A percentile compares a stretch with the other conserved stretches of the same genome.
phyloP scores from a whole-genome alignment of 2,888 invertebrate species.

The Masnerella sp. region DNA sequence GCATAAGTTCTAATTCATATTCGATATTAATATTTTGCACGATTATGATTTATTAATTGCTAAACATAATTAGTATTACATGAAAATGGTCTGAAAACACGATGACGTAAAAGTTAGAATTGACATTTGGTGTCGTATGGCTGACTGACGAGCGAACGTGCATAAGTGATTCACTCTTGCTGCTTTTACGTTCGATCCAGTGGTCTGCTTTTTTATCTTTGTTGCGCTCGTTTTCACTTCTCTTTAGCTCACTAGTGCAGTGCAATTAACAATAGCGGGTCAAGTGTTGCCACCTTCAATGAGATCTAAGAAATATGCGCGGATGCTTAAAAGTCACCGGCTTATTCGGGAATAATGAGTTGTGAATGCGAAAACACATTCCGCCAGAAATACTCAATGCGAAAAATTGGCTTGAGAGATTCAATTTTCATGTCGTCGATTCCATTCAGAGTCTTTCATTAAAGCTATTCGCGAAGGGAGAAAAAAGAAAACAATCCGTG shows the following conservation, averaged over 20 bases:
- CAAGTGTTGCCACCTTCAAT: slow-evolving; percentile 61
- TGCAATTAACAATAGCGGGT: slow-evolving; percentile 62
- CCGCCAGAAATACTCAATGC: slow-evolving; percentile 30
- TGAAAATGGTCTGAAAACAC: too few relatives aligned
- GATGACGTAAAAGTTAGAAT: too few relatives aligned
- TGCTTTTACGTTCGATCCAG: slow-evolving; percentile 59
- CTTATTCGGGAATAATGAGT: slow-evolving; percentile 58
- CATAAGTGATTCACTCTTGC: slow-evolving; percentile 59
- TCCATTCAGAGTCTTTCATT: background rate
- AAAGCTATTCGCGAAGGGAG: too few relatives aligned
- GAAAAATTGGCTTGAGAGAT: slow-evolving; percentile 50
- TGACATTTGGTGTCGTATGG: too few relatives aligned
- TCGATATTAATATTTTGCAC: too few relatives aligned
- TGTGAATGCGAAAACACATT: slow-evolving; percentile 29
- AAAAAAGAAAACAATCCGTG: too few relatives aligned
- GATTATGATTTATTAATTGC: too few relatives aligned
- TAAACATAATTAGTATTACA: too few relatives aligned
- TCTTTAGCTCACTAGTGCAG: slow-evolving; percentile 52
- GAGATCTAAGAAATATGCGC: slow-evolving; percentile 59
- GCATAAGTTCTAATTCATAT: too few relatives aligned
- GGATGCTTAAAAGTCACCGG: slow-evolving; percentile 59
- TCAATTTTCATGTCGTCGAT: too few relatives aligned
- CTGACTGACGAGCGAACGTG: slow-evolving; percentile 58
- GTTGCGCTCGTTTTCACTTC: slow-evolving; percentile 50
- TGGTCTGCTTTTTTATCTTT: slow-evolving; percentile 50